Base-by-base conservation (phyloP, 2,888 invertebrate species). In the Coecobrya sp. region DNA sequence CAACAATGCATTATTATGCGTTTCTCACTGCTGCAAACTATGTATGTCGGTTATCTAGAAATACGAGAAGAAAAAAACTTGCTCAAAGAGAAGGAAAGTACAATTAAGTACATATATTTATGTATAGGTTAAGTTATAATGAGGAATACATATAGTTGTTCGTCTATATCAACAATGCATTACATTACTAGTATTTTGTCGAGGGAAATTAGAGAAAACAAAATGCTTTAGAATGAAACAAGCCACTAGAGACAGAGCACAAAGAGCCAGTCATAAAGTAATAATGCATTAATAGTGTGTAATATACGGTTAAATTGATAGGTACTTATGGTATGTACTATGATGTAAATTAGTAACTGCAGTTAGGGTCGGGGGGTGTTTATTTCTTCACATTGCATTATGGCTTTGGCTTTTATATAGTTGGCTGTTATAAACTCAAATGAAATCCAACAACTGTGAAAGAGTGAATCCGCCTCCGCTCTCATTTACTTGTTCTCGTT, bases 21-120 rank as follows among this genome's bases (percentile, higher is more conserved):
- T 13, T 49, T 49, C 19, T 70, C 16, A 25, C 13, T 49, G 4
- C 68, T 70, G 30, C 36, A 62, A 19, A 36, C 30, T 3, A 49
- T n/a, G 27, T 65, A 45, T 55, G 55, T 81, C 10, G 27, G 52
- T 52, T 68, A n/a, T 84, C 22, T 62, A 36, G 19, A 25, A 68
- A 73, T 25, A 73, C 3, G 10, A 1, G 2, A 76, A 2, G 22
- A 13, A 79, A 86, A 85, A 86, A 86, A 86, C 85, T 52, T 25
- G 86, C 86, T 73, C 42, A 36, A 11, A 55, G 36, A 86, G 86
- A 73, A 86, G 49, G 73, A 86, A 86, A 86, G 86, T 86, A 55
- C 55, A 86, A 70, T 70, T 85, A 85, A 85, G 84, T 62, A 62
- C 45, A 73, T 73, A 19, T n/a, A n/a, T n/a, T n/a, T n/a, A n/a